These are phyloP conservation scores for Parasteatoda tepidariorum DNA, from an alignment of 1,140 invertebrate genomes.

Conservation along the genomic window DNA sequence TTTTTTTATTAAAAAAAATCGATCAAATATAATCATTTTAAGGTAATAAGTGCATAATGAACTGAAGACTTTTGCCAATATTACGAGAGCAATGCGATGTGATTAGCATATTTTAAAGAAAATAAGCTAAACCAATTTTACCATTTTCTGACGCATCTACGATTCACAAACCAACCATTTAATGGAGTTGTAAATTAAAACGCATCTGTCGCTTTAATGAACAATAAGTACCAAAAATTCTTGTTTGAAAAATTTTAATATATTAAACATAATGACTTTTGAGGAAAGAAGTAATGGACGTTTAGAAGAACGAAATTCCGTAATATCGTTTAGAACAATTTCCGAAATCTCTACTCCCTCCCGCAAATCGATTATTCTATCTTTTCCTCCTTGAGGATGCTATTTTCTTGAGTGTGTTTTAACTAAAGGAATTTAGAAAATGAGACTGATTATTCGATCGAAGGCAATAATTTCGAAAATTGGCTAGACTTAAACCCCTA, in stretches of 20 bases:
- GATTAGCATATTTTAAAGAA: too few species aligned
- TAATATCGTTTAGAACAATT: too few species aligned
- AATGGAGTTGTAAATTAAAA: not conserved
- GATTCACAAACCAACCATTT: too few species aligned
- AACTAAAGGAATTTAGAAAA: not conserved
- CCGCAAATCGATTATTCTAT: not conserved
- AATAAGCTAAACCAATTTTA: too few species aligned
- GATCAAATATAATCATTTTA: too few species aligned
- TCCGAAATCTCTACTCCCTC: too few species aligned
- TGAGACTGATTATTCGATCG: not conserved
- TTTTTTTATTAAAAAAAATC: too few species aligned
- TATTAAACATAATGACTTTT: not conserved
- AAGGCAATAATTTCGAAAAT: not conserved
- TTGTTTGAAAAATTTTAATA: not conserved
- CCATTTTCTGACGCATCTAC: too few species aligned
- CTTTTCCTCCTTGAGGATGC: not conserved
- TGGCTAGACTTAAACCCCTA: not conserved
- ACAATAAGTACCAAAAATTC: not conserved
- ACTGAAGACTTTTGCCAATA: too few species aligned
- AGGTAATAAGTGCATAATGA: too few species aligned
- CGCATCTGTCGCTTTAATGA: not conserved
- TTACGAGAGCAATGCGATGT: too few species aligned
- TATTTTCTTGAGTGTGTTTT: not conserved
- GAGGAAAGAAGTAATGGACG: not conserved
- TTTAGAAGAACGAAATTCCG: not conserved